Conservation (phyloP, 2,888 invertebrate species). For the Temnothorax ravouxi region DNA sequence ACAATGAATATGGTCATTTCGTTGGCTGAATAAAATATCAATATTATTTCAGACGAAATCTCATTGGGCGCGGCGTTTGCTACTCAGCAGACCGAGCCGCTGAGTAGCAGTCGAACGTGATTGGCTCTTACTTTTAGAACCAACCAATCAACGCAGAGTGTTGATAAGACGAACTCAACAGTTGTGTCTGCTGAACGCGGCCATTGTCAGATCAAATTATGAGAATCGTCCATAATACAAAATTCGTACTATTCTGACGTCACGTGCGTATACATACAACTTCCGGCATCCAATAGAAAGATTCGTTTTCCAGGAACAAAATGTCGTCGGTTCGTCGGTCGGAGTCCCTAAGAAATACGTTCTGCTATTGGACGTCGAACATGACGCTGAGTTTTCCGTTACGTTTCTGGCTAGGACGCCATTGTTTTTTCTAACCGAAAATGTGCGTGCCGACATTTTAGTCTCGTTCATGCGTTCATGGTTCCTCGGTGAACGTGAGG, state of each 20-base stretch:
- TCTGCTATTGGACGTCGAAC: not conserved
- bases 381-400: not conserved
- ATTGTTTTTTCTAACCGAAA: not conserved
- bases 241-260: too few relatives aligned
- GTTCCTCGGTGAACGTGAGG: not conserved
- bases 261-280: not conserved
- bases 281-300: not conserved
- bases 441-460: conserved; percentile 34
- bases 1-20: not conserved
- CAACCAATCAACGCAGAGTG: too few relatives aligned
- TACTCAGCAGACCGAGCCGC: too few relatives aligned
- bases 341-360: not conserved
- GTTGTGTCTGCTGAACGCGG: too few relatives aligned
- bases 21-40: not conserved
- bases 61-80: too few relatives aligned
- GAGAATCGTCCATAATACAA: too few relatives aligned
- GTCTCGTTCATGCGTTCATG: not conserved
- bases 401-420: not conserved
- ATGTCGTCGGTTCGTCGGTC: not conserved
- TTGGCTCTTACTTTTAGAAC: too few relatives aligned
- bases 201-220: too few relatives aligned
- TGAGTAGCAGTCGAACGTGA: too few relatives aligned
- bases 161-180: too few relatives aligned
- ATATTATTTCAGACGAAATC: too few relatives aligned
- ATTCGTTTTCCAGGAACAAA: not conserved